Base-by-base conservation (phyloP, 2,113 vertebrate genomes). In the Mola mola region DNA sequence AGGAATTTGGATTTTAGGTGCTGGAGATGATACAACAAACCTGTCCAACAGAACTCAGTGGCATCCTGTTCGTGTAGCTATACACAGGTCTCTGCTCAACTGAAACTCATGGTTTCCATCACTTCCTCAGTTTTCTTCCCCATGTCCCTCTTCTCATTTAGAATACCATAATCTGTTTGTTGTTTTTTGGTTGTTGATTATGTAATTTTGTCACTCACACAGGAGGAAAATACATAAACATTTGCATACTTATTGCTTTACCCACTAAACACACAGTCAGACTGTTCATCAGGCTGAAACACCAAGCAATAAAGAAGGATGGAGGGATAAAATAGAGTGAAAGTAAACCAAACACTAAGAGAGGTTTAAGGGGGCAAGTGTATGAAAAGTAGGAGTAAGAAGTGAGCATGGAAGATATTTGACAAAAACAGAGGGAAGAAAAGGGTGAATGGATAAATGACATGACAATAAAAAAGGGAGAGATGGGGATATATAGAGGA, bases 1-100 rank as follows among this genome's bases (percentile, higher is more conserved):
- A 67, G 73, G 83, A 65, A 67, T 78, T 72, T 47, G 41, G 40
- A 66, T 60, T 62, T 51, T 57, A 19, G 44, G 53, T 8, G 0
- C 20, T 24, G 51, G 20, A 38, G 66, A 51, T 22, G 42, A 48
- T 37, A 25, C 3, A 42, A 20, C 37, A 68, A 34, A 42, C 34
- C 25, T 48, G 61, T 48, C 52, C 53, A 21, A 53, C 44, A 38
- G 17, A 76, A 61, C 17, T 1, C 40, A 26, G 24, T 26, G 34
- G 19, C 16, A 21, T 38, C 38, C 19, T 28, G 41, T 29, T 60
- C 20, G 7, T 28, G 6, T 34, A 2, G 29, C 22, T 40, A 12
- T 15, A 6, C 8, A 9, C 3, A 13, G 8, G 2, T 50, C 65
- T 50, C 40, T 24, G 25, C 26, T 33, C 5, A 19, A 31, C 12